These are phyloP conservation scores for Epinephelus cyanopodus DNA, from an alignment of 2,113 vertebrate species.

Conservation along the genomic window DNA sequence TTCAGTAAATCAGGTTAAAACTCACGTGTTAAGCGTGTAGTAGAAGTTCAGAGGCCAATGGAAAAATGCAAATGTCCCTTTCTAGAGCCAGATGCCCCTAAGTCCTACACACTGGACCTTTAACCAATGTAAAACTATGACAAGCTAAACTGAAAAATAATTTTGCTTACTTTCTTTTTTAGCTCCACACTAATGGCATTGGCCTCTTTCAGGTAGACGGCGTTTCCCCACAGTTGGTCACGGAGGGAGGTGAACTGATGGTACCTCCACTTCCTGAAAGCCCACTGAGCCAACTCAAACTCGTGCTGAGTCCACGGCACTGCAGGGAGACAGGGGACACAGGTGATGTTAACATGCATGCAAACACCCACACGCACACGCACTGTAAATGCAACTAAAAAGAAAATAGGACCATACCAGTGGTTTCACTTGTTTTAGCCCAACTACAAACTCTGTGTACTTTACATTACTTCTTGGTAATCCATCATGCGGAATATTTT, in stretches of 20 bases:
- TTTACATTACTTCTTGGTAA: neutral
- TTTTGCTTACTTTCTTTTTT: constrained; percentile 94
- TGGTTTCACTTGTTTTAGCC: constrained; percentile 21
- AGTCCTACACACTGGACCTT: neutral
- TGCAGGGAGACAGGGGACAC: constrained; percentile 59
- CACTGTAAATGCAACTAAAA: neutral
- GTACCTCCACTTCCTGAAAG: constrained; percentile 97
- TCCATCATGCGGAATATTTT: neutral
- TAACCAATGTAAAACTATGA: neutral
- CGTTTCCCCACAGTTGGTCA: constrained; percentile 97
- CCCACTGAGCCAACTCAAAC: constrained; percentile 95
- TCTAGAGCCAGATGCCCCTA: no score
- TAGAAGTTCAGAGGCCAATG: no score
- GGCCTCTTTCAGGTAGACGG: constrained; percentile 97
- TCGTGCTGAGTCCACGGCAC: constrained; percentile 97
- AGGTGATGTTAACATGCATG: neutral
- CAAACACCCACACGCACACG: neutral
- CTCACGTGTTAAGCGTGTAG: no score
- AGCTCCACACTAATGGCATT: constrained; percentile 98
- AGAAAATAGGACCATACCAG: neutral
- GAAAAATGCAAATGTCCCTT: no score
- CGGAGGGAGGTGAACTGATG: constrained; percentile 98
- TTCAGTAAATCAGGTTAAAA: neutral
- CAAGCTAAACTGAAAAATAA: neutral
- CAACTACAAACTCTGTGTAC: neutral